Evolutionary conservation across 2,797 vertebrate species (phyloP).

Genomic region (Dendrocincla tyrannina): DNA sequence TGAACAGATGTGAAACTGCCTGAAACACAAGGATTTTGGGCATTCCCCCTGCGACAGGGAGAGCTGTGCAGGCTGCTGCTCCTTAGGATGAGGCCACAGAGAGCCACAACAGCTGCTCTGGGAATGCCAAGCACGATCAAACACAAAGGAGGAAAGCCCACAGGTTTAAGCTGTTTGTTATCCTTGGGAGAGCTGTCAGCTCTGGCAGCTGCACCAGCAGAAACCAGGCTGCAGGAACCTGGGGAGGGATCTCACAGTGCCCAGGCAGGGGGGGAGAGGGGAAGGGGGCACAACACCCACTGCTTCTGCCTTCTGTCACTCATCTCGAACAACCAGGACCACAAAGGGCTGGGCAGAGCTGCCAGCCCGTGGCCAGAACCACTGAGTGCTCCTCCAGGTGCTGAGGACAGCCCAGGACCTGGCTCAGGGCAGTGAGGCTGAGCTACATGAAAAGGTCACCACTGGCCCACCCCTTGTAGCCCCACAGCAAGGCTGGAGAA

Average conservation of each 20-base stretch:
- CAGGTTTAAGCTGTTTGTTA: not conserved
- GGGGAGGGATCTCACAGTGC: not conserved
- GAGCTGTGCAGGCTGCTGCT: not conserved
- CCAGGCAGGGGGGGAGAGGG: not conserved
- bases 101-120: not conserved
- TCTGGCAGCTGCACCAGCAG: not conserved
- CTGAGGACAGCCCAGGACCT: not conserved
- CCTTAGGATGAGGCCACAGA: not conserved
- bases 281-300: not conserved
- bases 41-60: not conserved
- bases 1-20: not conserved
- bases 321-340: not conserved
- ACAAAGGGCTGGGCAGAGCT: not conserved
- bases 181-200: not conserved
- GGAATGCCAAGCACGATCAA: conserved; percentile 21
- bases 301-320: not conserved
- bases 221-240: not conserved
- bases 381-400: not conserved
- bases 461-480: not conserved
- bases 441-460: not conserved
- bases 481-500: not conserved
- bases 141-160: conserved; percentile 8
- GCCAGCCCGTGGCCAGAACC: not conserved
- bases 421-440: fast-evolving
- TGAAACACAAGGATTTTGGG: conserved; percentile 3